A percentile compares a stretch with the other conserved stretches of the same genome.
Conservation (phyloP, 1,140 invertebrate genomes). For the Augochlora pura region DNA sequence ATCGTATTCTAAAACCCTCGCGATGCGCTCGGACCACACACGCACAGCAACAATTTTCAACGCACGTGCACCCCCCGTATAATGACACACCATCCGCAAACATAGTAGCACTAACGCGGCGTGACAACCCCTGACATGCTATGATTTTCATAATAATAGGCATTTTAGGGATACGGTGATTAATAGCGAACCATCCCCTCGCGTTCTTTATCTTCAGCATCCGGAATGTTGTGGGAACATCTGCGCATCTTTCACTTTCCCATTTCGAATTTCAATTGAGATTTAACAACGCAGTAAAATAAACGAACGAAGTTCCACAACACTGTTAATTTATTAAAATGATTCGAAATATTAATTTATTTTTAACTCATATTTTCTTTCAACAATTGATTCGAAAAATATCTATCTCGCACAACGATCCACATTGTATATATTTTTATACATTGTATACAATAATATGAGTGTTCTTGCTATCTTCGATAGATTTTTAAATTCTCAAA, state of each 20-base stretch:
- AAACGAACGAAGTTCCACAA: no score
- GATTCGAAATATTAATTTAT: no score
- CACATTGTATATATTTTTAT: no score
- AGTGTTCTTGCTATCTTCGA: no score
- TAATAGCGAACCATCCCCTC: slow-evolving; percentile 43
- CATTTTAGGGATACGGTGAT: slow-evolving; percentile 50
- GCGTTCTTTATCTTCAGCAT: slow-evolving; percentile 20
- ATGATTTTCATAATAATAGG: slow-evolving; percentile 74
- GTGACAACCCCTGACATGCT: slow-evolving; percentile 52
- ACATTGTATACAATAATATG: no score
- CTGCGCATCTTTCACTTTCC: neutral
- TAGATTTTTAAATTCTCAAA: no score
- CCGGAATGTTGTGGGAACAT: slow-evolving; percentile 6
- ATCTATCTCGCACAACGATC: no score
- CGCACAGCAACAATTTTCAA: slow-evolving; percentile 55
- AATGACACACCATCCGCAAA: slow-evolving; percentile 58
- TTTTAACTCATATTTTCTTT: no score
- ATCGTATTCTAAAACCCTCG: slow-evolving; percentile 42
- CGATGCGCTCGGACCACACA: slow-evolving; percentile 65
- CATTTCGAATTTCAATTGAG: no score
- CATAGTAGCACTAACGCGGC: slow-evolving; percentile 59
- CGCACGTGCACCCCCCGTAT: slow-evolving; percentile 45
- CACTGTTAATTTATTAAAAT: no score
- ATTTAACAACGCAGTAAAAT: no score
- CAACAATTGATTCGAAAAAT: no score